phyloP scores from a whole-genome alignment of 2,888 invertebrate genomes.

The Encarsia formosa region DNA sequence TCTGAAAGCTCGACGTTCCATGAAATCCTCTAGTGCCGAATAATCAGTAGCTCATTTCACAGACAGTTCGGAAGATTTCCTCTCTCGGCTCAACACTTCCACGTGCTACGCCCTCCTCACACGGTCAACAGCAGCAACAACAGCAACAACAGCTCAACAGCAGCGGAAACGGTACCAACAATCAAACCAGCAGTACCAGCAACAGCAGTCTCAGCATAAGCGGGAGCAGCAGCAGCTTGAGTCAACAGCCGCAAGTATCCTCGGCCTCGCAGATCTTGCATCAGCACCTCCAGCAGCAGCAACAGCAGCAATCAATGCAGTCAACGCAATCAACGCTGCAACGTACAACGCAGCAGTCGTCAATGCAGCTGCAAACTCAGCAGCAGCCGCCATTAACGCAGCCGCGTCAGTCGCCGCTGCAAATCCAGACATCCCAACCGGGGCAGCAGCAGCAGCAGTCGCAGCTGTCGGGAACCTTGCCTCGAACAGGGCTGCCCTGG shows the following conservation, averaged over 20 bases:
- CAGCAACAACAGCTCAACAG: conserved; percentile 32
- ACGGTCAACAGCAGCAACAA: conserved; percentile 41
- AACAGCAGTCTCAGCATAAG: conserved; percentile 43
- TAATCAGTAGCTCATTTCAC: conserved; percentile 54
- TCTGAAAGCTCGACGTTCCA: too few species aligned
- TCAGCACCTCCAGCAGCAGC: conserved; percentile 52
- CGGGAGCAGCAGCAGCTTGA: conserved; percentile 43
- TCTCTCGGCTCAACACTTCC: conserved; percentile 51
- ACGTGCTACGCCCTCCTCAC: conserved; percentile 50
- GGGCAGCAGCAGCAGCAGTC: conserved; percentile 57
- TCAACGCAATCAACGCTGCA: conserved; percentile 43
- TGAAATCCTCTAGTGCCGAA: too few species aligned
- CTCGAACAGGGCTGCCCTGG: conserved; percentile 49
- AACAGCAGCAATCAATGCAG: conserved; percentile 40
- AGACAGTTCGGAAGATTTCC: conserved; percentile 60
- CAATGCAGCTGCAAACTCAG: conserved; percentile 33
- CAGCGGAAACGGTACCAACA: conserved; percentile 54
- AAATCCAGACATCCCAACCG: conserved; percentile 28
- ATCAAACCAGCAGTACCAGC: conserved; percentile 46
- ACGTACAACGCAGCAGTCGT: conserved; percentile 41
- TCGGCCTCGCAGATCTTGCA: conserved; percentile 41
- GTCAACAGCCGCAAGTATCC: conserved; percentile 28
- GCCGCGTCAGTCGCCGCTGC: conserved; percentile 54
- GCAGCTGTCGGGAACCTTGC: conserved; percentile 52
- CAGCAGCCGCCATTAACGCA: conserved; percentile 43